Evolutionary conservation across 2,797 vertebrate species (phyloP).

Genomic region (Okamejei kenojei): DNA sequence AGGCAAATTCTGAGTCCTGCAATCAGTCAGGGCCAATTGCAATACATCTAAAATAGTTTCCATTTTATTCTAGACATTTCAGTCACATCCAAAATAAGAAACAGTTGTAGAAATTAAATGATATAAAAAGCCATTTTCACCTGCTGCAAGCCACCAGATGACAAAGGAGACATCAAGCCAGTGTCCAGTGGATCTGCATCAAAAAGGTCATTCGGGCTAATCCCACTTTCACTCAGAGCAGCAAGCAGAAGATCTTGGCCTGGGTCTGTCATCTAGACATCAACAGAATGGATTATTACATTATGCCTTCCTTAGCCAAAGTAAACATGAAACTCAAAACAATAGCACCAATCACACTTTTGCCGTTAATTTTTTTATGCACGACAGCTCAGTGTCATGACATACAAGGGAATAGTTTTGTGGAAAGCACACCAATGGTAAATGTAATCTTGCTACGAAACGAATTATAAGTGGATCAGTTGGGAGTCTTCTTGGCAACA

Average conservation of each 20-base stretch:
- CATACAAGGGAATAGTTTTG: too few relatives aligned
- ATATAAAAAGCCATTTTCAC: slow-evolving; percentile 53
- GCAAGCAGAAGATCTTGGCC: slow-evolving; percentile 96
- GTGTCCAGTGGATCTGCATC: slow-evolving; percentile 82
- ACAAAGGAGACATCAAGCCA: slow-evolving; percentile 58
- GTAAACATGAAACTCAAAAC: background rate
- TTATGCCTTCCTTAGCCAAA: background rate
- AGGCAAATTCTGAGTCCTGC: background rate
- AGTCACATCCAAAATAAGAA: background rate
- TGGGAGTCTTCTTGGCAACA: too few relatives aligned
- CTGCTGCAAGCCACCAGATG: slow-evolving; percentile 70
- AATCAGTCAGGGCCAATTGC: background rate
- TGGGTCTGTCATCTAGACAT: slow-evolving; percentile 85
- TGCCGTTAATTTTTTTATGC: background rate
- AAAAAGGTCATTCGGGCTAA: slow-evolving; percentile 93
- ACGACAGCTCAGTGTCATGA: too few relatives aligned
- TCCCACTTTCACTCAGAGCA: slow-evolving; percentile 96
- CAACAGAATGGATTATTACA: slow-evolving; percentile 39
- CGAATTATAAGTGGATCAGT: too few relatives aligned
- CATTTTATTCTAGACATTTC: background rate
- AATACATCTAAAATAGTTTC: background rate
- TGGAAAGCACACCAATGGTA: too few relatives aligned
- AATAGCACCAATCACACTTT: background rate
- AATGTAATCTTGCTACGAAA: too few relatives aligned
- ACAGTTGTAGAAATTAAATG: background rate